Percentiles rank a stretch among this genome's conserved stretches.
These are phyloP conservation scores for Acanthochromis polyacanthus DNA, from an alignment of 2,113 vertebrate genomes.

Conservation along the genomic window DNA sequence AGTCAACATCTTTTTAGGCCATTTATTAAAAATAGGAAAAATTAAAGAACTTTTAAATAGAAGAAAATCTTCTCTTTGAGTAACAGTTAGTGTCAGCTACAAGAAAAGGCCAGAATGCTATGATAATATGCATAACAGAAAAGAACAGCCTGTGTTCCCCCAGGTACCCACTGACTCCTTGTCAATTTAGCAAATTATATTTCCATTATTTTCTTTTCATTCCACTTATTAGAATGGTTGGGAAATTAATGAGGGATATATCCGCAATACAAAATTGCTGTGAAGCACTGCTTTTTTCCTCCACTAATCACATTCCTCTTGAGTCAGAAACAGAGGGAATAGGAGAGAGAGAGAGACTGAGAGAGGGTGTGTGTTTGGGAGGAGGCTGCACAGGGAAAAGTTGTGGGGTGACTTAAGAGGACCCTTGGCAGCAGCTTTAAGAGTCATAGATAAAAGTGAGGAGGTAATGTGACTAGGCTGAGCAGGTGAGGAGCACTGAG, in stretches of 20 bases:
- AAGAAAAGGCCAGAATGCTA: slow-evolving; percentile 36
- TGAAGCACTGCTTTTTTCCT: slow-evolving; percentile 39
- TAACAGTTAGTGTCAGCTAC: slow-evolving; percentile 31
- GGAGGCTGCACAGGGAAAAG: slow-evolving; percentile 50
- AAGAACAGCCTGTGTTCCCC: slow-evolving; percentile 50
- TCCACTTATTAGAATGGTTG: slow-evolving; percentile 74
- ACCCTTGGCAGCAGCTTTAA: slow-evolving; percentile 78
- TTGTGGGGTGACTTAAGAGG: slow-evolving; percentile 68
- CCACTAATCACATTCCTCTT: slow-evolving; percentile 65
- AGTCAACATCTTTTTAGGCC: background rate
- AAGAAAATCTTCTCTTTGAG: slow-evolving; percentile 29
- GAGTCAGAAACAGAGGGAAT: slow-evolving; percentile 26
- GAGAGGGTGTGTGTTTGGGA: slow-evolving; percentile 29
- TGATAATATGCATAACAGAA: slow-evolving; percentile 48
- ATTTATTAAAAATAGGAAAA: background rate
- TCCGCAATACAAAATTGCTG: slow-evolving; percentile 61
- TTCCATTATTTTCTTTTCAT: slow-evolving; percentile 78
- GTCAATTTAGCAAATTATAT: slow-evolving; percentile 77
- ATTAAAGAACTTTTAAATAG: slow-evolving; percentile 25
- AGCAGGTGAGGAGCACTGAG: slow-evolving; percentile 77
- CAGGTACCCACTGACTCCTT: slow-evolving; percentile 64
- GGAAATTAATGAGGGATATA: slow-evolving; percentile 77
- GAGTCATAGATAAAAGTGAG: slow-evolving; percentile 79
- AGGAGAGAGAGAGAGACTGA: background rate
- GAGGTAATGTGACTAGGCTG: slow-evolving; percentile 75